Percentiles rank a stretch among this genome's conserved stretches.
Evolutionary conservation across 2,888 invertebrate genomes (phyloP).

Genomic region (Hydraecia micacea): DNA sequence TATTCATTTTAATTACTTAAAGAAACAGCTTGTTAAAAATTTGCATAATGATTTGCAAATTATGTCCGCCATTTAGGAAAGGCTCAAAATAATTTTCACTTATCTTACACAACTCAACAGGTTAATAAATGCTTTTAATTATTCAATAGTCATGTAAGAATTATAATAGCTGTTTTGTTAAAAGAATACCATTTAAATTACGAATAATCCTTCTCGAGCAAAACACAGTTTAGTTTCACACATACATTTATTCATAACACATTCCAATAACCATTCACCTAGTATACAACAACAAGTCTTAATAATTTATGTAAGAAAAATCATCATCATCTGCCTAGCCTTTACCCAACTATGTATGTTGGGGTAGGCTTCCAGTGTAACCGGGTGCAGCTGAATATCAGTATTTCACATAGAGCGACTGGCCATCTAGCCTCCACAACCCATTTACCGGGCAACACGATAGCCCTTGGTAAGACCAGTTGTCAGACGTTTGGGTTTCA

Average conservation of each 20-base stretch:
- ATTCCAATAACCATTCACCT: background rate
- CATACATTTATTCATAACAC: background rate
- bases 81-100: slow-evolving; percentile 23
- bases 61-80: slow-evolving; percentile 32
- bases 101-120: slow-evolving; percentile 35
- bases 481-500: background rate
- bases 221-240: background rate
- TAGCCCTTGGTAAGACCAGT: background rate
- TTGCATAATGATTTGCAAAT: slow-evolving; percentile 42
- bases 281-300: background rate
- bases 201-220: background rate
- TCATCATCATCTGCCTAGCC: background rate
- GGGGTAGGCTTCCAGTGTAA: too few species aligned
- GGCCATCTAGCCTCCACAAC: background rate
- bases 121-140: slow-evolving; percentile 24
- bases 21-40: slow-evolving; percentile 14
- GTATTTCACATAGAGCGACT: background rate
- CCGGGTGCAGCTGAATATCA: background rate
- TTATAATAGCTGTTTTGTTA: background rate
- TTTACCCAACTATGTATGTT: too few species aligned
- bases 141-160: slow-evolving; percentile 26
- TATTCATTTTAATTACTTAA: slow-evolving; percentile 4
- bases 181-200: slow-evolving; percentile 13
- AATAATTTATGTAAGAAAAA: slow-evolving; percentile 8
- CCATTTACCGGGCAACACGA: background rate